Evolutionary conservation across 2,113 vertebrate species (phyloP), one percentile per base, ranked within the genome.

Genomic region (Toxotes chatareus): DNA sequence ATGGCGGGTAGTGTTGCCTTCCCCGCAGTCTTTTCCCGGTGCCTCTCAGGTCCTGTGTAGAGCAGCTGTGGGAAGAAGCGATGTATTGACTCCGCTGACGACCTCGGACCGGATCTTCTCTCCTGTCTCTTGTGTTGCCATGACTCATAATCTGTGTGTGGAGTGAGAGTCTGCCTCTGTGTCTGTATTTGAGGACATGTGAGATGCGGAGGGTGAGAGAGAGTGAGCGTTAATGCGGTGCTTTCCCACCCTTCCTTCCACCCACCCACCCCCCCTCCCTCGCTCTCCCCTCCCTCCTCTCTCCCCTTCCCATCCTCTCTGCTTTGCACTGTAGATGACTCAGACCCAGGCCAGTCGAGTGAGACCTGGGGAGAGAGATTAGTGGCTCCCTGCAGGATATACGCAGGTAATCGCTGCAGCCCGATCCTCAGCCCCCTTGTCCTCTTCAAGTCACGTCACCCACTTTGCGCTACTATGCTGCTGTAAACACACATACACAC

Each of bases 371-470:
- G 94, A 84, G 94, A 95, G 92, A 96, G 95, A 96, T 95, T 97
- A 96, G 94, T 96, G 93, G 93, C 94, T 94, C 95, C 95, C 95
- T 97, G 96, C 96, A 96, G 96, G 94, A 97, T 97, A 93, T 96
- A 96, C 90, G 95, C 97, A 97, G 97, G 96, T 98, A 97, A 97
- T 89, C 84, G 86, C 91, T 89, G 91, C 89, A 88, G 91, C 85
- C 76, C 69, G 73, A 87, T 64, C 83, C 76, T 90, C 80, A 55
- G 78, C 69, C 75, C 82, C 59, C 34, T 0, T 73, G 63, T 83
- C 81, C 64, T 89, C 82, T 44, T 81, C 80, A 31, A 83, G 73
- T 78, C 42, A 62, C 56, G 55, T 64, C 86, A 79, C 63, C 56
- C 75, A 72, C 80, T 86, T 67, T 76, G 69, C 80, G 66, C 81